Conservation (phyloP, 2,888 invertebrate genomes). For the Chymomyza amoena region DNA sequence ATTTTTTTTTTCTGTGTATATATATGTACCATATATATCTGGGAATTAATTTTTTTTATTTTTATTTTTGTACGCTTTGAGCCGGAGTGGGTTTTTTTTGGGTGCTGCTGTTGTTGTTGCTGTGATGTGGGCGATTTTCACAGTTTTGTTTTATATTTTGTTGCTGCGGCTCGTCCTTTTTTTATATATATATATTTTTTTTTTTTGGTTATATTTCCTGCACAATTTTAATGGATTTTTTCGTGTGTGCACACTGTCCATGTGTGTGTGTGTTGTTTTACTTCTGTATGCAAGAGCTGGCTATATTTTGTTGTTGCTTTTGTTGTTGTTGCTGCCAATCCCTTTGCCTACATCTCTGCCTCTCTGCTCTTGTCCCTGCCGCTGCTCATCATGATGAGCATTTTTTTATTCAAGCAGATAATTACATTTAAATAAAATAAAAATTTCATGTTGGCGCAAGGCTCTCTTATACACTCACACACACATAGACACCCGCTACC, state of each 20-base stretch:
- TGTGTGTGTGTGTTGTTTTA: slow-evolving; percentile 39
- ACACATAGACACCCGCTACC: neutral
- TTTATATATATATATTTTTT: slow-evolving; percentile 27
- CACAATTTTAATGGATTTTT: slow-evolving; percentile 62
- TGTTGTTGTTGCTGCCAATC: slow-evolving; percentile 18
- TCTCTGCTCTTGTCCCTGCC: neutral
- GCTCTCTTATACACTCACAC: slow-evolving; percentile 14
- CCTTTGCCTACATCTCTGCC: neutral
- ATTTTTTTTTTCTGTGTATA: slow-evolving; percentile 5
- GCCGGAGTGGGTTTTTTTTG: slow-evolving; percentile 36
- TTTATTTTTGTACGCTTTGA: neutral
- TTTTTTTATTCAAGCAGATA: slow-evolving; percentile 77
- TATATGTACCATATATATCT: slow-evolving; percentile 10
- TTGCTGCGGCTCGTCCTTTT: neutral
- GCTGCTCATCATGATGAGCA: slow-evolving; percentile 69
- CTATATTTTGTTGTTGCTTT: slow-evolving; percentile 18
- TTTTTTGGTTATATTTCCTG: slow-evolving; percentile 55
- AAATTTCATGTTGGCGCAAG: slow-evolving; percentile 74
- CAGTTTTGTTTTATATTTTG: slow-evolving; percentile 23
- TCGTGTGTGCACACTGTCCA: slow-evolving; percentile 24
- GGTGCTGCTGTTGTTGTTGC: neutral
- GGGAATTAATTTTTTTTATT: neutral
- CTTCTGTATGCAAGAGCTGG: slow-evolving; percentile 49
- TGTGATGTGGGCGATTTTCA: slow-evolving; percentile 21
- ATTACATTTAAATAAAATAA: slow-evolving; percentile 79